Base-by-base conservation (phyloP, 1,140 invertebrate species). In the Apolygus lucorum region DNA sequence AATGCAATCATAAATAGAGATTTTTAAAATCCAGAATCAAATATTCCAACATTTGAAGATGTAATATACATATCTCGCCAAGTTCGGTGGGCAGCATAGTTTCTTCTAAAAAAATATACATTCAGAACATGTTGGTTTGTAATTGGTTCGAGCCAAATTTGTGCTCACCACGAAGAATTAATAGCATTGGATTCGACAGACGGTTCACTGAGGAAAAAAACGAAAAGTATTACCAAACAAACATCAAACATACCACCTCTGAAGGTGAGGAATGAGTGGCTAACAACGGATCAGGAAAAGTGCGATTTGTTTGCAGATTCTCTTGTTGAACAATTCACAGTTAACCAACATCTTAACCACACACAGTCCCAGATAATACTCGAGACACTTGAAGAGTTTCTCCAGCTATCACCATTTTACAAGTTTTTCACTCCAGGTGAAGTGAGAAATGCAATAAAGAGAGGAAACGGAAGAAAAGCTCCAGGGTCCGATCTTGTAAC, bases 161-260 rank as follows among this genome's bases (percentile, higher is more conserved):
- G n/a, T n/a, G 8, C 8, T 17, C 34, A 17, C 34, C 34, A 49
- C 34, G 8, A 49, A 49, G 17, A 49, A 49, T 49, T 17, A 49
- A 49, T 17, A 11, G 8, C 34, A 49, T 49, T 49, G 17, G 34
- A 62, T 8, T 22, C 14, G 8, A 62, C 4, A 4, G 54, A 62
- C 22, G 54, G 54, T n/a, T 11, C 54, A 22, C 54, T 62, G 14
- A 13, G 54, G 54, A 62, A 62, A 22, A 62, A 62, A 62, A 24
- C 24, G 8, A 14, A 24, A 22, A 13, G 22, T 22, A 14, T 62
- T 22, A 62, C 8, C 8, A 62, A 11, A 22, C 8, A 4, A 13
- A 62, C 54, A 62, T n/a, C n/a, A n/a, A n/a, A 62, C 8, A 24
- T 62, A 4, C 54, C 54, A 13, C 54, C 54, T 14, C 54, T 24